Base-by-base conservation (phyloP, 2,113 vertebrate species). In the Eudorcas thomsonii region DNA sequence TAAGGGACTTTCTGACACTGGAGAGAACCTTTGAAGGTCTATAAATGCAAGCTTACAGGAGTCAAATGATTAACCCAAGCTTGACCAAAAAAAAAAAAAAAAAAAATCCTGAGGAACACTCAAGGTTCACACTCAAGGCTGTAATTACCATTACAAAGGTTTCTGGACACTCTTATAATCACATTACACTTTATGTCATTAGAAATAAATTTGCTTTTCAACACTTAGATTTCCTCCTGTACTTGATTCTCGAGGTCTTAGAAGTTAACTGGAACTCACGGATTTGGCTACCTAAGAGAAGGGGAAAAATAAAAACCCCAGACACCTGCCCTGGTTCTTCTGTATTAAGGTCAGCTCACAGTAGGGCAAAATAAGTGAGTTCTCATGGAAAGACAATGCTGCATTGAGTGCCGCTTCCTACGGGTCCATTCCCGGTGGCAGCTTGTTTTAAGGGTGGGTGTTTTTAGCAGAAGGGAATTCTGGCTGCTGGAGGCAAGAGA, bases 51-150 rank as follows among this genome's bases (percentile, higher is more conserved):
- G 11, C 10, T 92, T 94, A 82, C 10, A 62, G 71, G 81, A 30
- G 55, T 96, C 62, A 86, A 86, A 80, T 55, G 71, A 91, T 98
- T 92, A 90, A 90, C 11, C 83, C 11, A 81, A 84, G 55, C 84
- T 13, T 90, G 80, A 83, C 60, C 21, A 23, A 60, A 12, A 2
- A 39, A 39, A 39, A 2, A 39, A 2, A 57, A 45, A 7, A 45
- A 45, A 59, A 57, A 26, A 60, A 3, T 54, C 4, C 33, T 3
- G 2, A 54, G 71, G 21, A 67, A 87, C 81, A 97, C 84, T 48
- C 64, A 57, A 81, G 71, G 74, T 19, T 92, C 55, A 74, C 30
- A 59, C 33, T 64, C 23, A 78, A 71, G 64, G 19, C 26, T 93
- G 54, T 80, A 71, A 91, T 88, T 43, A 64, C 28, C 16, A 2